Percentiles rank a stretch among this genome's conserved stretches.
Evolutionary conservation across 2,888 invertebrate genomes (phyloP).

Genomic region (Rhyacophila evoluta): DNA sequence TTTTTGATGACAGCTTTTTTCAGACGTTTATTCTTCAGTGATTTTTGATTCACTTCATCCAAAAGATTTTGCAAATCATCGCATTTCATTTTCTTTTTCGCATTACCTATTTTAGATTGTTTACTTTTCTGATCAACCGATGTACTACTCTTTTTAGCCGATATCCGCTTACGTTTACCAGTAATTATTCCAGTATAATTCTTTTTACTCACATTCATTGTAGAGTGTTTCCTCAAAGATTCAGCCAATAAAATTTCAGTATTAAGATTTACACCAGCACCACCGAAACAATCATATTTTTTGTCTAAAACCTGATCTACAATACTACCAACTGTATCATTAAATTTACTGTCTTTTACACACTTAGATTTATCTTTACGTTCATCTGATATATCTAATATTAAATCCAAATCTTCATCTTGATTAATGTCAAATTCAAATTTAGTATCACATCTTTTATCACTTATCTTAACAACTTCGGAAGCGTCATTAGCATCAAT

Average conservation of each 20-base stretch:
- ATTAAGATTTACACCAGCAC: not conserved
- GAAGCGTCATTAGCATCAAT: not conserved
- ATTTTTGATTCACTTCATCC: slow-evolving; percentile 55
- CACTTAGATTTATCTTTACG: not conserved
- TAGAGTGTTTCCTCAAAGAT: slow-evolving; percentile 55
- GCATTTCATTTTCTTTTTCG: not conserved
- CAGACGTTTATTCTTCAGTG: slow-evolving; percentile 53
- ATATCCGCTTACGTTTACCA: slow-evolving; percentile 37
- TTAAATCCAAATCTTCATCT: slow-evolving; percentile 39
- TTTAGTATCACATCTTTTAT: slow-evolving; percentile 56
- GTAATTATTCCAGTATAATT: slow-evolving; percentile 40
- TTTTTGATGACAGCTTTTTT: slow-evolving; percentile 54
- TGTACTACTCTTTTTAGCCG: not conserved
- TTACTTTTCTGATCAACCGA: not conserved
- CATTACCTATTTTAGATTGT: not conserved
- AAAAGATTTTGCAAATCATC: slow-evolving; percentile 55
- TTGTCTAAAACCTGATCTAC: slow-evolving; percentile 53
- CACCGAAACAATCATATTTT: slow-evolving; percentile 31
- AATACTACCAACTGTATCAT: slow-evolving; percentile 52
- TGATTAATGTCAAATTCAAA: slow-evolving; percentile 56
- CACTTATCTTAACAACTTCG: not conserved
- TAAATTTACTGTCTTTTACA: slow-evolving; percentile 27
- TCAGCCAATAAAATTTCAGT: slow-evolving; percentile 39
- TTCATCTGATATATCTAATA: slow-evolving; percentile 41
- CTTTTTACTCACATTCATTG: slow-evolving; percentile 60